Evolutionary conservation across 2,113 vertebrate species (phyloP), one percentile per base, ranked within the genome.

Genomic region (Gadus macrocephalus): DNA sequence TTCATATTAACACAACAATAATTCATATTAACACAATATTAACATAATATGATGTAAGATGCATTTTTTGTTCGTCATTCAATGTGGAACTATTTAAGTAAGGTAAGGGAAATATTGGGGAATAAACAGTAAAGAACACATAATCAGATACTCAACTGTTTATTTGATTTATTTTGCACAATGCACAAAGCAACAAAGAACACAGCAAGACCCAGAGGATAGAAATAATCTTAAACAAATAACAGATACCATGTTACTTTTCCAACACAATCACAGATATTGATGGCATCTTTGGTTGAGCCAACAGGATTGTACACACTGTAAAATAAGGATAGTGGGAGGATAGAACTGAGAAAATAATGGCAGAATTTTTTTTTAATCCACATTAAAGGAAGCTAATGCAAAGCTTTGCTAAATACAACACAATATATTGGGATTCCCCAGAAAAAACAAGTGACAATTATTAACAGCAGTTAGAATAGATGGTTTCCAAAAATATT

Each of bases 91-190:
- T 49, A 49, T 49, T 9, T 14, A 49, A 35, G 31, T 35, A 35
- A 35, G 31, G 42, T 49, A 49, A 9, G 42, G 42, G 42, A 49
- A 49, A 49, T 49, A 49, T 49, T 49, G 9, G 42, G 12, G 42
- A 49, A 49, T 61, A 22, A 61, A 20, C 58, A n/a, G 20, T 5
- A 60, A 17, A 60, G 8, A 60, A 19, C n/a, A 61, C n/a, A 7
- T 20, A 61, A 61, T 20, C 22, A 20, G 53, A 63, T 72, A 72
- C 69, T 86, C 56, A 78, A 81, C 60, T 78, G 78, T 91, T 91
- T 91, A 91, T 89, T 92, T 80, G 64, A 75, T 85, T 86, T 85
- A 70, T 88, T 89, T 85, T 78, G 70, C 82, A 91, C 70, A 87
- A 86, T 84, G 80, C 84, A 91, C 78, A 87, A 70, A 84, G 74